Conservation (phyloP, 2,888 invertebrate genomes). For the Oscheius sp. region DNA sequence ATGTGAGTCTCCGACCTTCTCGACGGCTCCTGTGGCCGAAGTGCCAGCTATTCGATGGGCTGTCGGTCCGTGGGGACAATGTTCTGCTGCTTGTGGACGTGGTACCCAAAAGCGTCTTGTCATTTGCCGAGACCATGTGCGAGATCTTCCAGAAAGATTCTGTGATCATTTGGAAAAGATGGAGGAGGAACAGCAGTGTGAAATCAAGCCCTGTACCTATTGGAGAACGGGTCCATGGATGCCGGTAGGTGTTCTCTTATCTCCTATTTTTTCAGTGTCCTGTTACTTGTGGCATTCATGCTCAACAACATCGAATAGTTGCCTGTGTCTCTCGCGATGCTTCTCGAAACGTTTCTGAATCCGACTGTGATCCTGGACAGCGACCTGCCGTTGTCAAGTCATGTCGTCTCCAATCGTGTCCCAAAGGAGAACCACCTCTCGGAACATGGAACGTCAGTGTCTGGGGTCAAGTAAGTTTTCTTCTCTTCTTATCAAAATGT, state of each 20-base stretch:
- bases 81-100: slow-evolving; percentile 72
- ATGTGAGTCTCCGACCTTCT: slow-evolving; percentile 34
- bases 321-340: slow-evolving; percentile 40
- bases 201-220: slow-evolving; percentile 55
- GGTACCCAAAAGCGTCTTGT: slow-evolving; percentile 70
- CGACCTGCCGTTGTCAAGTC: slow-evolving; percentile 44
- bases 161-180: slow-evolving; percentile 61
- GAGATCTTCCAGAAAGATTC: slow-evolving; percentile 58
- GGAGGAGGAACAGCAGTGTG: slow-evolving; percentile 46
- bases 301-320: slow-evolving; percentile 56
- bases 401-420: slow-evolving; percentile 57
- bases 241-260: slow-evolving; percentile 33
- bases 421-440: slow-evolving; percentile 48
- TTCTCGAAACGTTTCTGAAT: slow-evolving; percentile 38
- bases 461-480: slow-evolving; percentile 61
- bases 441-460: slow-evolving; percentile 70
- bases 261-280: slow-evolving; percentile 60
- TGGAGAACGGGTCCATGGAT: slow-evolving; percentile 63
- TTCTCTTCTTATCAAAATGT: background rate
- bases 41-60: slow-evolving; percentile 60
- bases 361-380: slow-evolving; percentile 49
- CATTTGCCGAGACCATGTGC: slow-evolving; percentile 58
- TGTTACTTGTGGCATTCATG: slow-evolving; percentile 61
- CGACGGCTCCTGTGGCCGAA: slow-evolving; percentile 36
- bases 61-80: slow-evolving; percentile 67